Conservation (phyloP, 2,888 invertebrate species). For the Leptinotarsa tumamoca region DNA sequence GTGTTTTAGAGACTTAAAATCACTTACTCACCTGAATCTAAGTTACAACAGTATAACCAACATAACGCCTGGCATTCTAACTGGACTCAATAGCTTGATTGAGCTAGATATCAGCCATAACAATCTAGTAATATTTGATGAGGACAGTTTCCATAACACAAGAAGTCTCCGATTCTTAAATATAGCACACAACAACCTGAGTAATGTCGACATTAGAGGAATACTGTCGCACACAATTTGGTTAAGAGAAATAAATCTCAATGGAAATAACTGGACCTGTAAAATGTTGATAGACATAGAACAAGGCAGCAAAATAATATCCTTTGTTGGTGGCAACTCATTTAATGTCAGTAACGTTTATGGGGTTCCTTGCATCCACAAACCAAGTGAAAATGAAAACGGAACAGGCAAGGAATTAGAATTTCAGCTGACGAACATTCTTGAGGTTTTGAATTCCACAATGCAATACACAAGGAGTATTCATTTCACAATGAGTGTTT, state of each 20-base stretch:
- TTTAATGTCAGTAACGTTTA: conserved; percentile 42
- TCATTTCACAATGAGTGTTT: conserved; percentile 32
- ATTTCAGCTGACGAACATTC: conserved; percentile 14
- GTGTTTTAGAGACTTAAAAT: conserved; percentile 35
- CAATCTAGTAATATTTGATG: conserved; percentile 33
- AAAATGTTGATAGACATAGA: conserved; percentile 29
- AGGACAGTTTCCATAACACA: conserved; percentile 39
- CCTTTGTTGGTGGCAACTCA: conserved; percentile 22
- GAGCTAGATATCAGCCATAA: conserved; percentile 37
- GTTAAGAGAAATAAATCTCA: conserved; percentile 36
- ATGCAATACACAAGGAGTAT: conserved; percentile 20
- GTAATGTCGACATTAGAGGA: conserved; percentile 32
- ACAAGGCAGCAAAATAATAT: conserved; percentile 24
- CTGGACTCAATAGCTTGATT: conserved; percentile 27
- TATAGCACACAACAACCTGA: conserved; percentile 40
- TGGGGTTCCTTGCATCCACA: conserved; percentile 38
- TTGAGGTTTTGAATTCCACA: conserved; percentile 23
- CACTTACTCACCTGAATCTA: conserved; percentile 29
- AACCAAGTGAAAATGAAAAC: background rate
- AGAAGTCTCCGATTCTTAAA: conserved; percentile 29
- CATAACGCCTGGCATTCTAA: conserved; percentile 31
- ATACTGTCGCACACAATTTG: conserved; percentile 29
- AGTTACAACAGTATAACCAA: conserved; percentile 34
- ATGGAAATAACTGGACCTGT: conserved; percentile 41
- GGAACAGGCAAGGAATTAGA: background rate